Evolutionary conservation across 2,888 invertebrate species (phyloP), one percentile per base, ranked within the genome.

Genomic region (Caenorhabditis sulstoni): DNA sequence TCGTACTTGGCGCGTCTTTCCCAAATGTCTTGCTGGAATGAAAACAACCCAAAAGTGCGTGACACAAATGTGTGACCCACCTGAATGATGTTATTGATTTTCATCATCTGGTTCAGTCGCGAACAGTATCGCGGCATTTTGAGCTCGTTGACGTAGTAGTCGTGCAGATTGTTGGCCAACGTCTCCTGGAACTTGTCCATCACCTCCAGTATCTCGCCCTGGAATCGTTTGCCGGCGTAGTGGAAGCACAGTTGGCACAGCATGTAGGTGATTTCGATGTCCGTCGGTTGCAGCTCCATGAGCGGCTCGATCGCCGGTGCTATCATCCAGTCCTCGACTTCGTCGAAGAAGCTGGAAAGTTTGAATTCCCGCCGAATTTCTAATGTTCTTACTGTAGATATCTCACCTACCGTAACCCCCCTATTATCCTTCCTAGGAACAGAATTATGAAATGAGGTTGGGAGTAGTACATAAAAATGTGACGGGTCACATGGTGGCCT

Each of bases 51-150:
- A n/a, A n/a, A n/a, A n/a, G n/a, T n/a, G n/a, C n/a, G n/a, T n/a
- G n/a, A n/a, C n/a, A n/a, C n/a, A n/a, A n/a, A n/a, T n/a, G n/a
- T n/a, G n/a, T n/a, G n/a, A 14, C 49, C 39, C 14, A 81, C 82
- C 75, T 83, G 81, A 8, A 83, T 75, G 23, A 73, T 73, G 49
- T 83, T 79, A 41, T 81, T 78, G 37, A 83, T 78, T 14, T 67
- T 68, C 73, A 83, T 57, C 65, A 83, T 62, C 59, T 78, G 77
- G 41, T 80, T 81, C 18, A 83, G 53, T 41, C 83, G 16, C 29
- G 29, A 29, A 29, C 29, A 71, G 50, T 83, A 83, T 53, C 81
- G 77, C 12, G 79, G 64, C 68, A 71, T 73, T 14, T 50, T 44
- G 20, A 78, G 23, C 12, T 78, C 70, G 18, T 71, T 77, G 11